Evolutionary conservation across 2,113 vertebrate species (phyloP), one percentile per base, ranked within the genome.

Genomic region (Chionomys nivalis): DNA sequence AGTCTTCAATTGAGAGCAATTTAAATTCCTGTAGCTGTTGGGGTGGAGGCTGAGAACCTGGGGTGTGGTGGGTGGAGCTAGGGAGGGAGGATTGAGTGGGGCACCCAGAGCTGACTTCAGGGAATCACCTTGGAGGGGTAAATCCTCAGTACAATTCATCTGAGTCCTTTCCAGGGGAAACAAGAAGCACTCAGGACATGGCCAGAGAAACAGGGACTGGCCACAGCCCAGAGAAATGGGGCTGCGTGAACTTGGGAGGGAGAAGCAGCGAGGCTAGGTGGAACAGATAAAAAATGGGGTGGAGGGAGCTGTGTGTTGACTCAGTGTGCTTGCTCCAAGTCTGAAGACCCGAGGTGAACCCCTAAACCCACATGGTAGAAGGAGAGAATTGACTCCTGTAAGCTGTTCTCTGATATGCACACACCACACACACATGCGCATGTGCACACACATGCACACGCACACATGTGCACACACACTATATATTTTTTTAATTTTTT

Each of bases 1-100:
- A 87, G 93, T 94, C 89, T 94, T 93, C 94, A 75, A 3, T 3
- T 65, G 58, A 65, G 89, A 95, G 87, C 82, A 75, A 68, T 86
- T 96, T 93, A 91, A 79, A 94, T 96, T 96, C 90, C 83, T 77
- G 55, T 12, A 52, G 42, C 47, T 90, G 76, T 63, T 39, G 58
- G 89, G 85, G 79, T 28, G 86, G 89, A 70, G 89, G 72, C 95
- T 93, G 91, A 95, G 81, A 96, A 89, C 33, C 17, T 1, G 17
- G 24, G n/a, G 42, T 39, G 94, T 24, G 75, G 78, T 79, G 70
- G 89, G 82, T 82, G 88, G 83, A 44, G 66, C 79, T 81, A 17
- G 76, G 47, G 33, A 68, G 68, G 7, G 72, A 70, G 2, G 75
- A 28, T 28, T 23, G 31, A 66, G 87, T 49, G 2, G 33, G 70